phyloP scores from a whole-genome alignment of 2,888 invertebrate species.

The Acronicta leporina region DNA sequence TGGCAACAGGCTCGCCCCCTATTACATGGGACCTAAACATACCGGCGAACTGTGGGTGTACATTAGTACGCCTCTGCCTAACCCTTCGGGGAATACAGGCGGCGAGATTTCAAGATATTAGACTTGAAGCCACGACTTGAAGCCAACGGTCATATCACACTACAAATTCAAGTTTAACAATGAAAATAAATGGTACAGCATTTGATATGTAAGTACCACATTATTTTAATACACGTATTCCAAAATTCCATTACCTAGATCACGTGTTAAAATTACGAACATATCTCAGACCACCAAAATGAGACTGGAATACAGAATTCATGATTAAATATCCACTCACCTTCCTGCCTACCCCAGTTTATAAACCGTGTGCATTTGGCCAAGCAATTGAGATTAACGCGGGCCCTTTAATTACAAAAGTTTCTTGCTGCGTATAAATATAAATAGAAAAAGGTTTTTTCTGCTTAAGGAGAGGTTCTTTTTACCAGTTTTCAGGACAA shows the following conservation, averaged over 20 bases:
- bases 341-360: conserved; percentile 26
- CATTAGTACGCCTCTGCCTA: no score
- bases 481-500: conserved; percentile 19
- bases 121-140: no score
- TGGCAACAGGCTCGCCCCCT: no score
- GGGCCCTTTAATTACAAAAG: conserved; percentile 75
- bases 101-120: no score
- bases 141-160: no score
- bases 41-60: no score
- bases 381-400: conserved; percentile 76
- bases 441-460: conserved; percentile 56
- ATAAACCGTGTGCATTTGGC: conserved; percentile 47
- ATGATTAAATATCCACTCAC: conserved; percentile 53
- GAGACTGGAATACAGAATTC: conserved; percentile 26
- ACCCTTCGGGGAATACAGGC: no score
- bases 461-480: no score
- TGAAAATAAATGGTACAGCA: not conserved
- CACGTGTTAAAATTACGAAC: conserved; percentile 36
- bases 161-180: not conserved
- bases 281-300: conserved; percentile 25
- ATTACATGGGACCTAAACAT: no score
- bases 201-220: conserved; percentile 18
- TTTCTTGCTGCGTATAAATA: conserved; percentile 63
- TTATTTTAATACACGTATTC: conserved; percentile 16
- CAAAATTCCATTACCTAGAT: conserved; percentile 34